phyloP scores from a whole-genome alignment of 2,113 vertebrate genomes.

The Corythornis madagascariensis region DNA sequence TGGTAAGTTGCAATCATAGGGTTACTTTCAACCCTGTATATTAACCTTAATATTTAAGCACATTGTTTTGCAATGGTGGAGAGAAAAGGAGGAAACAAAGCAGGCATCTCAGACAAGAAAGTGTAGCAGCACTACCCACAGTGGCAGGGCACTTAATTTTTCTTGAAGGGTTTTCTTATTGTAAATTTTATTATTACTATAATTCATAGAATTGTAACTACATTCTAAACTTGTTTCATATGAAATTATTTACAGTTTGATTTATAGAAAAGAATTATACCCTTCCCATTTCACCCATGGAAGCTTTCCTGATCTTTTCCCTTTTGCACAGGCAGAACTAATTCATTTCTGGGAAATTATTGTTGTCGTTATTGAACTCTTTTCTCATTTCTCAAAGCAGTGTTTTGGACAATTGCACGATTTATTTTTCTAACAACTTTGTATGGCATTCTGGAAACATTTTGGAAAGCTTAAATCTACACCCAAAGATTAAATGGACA shows the following conservation, averaged over 20 bases:
- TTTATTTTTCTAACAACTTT: background rate
- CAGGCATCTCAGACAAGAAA: background rate
- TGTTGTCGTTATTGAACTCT: background rate
- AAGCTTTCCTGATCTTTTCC: background rate
- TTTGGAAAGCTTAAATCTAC: background rate
- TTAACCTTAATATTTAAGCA: background rate
- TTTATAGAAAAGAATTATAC: background rate
- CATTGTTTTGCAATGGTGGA: fast-evolving
- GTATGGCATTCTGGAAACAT: background rate
- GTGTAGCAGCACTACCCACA: background rate
- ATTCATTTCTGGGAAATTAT: background rate
- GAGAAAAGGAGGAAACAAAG: background rate
- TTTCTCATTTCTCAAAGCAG: background rate
- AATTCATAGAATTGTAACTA: background rate
- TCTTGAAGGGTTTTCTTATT: background rate
- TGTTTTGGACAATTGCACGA: background rate
- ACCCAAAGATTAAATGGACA: background rate
- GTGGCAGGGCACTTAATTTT: background rate
- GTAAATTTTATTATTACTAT: background rate
- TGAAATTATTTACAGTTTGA: background rate
- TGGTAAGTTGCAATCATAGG: background rate
- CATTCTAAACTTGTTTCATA: background rate
- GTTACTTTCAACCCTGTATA: background rate
- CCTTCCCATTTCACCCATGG: fast-evolving
- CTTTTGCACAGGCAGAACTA: background rate